Base-by-base conservation (phyloP, 2,888 invertebrate genomes). In the Chydorus sphaericus region DNA sequence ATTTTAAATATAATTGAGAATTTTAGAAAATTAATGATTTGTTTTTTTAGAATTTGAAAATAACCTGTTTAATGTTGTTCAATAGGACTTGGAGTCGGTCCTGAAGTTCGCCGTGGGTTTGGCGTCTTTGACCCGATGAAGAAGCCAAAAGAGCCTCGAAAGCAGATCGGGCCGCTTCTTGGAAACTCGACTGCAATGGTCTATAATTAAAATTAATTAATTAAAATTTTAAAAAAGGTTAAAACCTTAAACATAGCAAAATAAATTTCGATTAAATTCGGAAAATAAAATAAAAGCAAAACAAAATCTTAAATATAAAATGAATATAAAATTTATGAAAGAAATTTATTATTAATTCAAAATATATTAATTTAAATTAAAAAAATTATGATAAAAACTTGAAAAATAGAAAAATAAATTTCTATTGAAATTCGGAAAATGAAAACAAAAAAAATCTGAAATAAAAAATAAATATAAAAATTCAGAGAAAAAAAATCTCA, bases 101-200 rank as follows among this genome's bases (percentile, higher is more conserved):
- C 70, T 89, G 86, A 36, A 88, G 73, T 56, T 85, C 83, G 4
- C 82, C 80, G 68, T 87, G 86, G 1, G 83, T 83, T 68, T 86
- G 85, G 61, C 87, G 79, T 14, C 61, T 65, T 20, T 65, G 67
- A 61, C 85, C 72, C 65, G 80, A 81, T 10, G 80, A 77, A 66
- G 80, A 78, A 62, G 84, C 79, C n/a, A 85, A 73, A 18, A 82
- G 77, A 58, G 82, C 81, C 61, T 85, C 82, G 58, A 83, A 84
- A 37, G 85, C 73, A 60, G 81, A 79, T 63, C 85, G 82, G 7
- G 90, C 87, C 57, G 79, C 73, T 58, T 71, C 63, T 72, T 68
- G 67, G 60, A 70, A 73, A 61, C 68, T 66, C 55, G 63, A 62
- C 1, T 64, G 65, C 48, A 73, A 60, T 5, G 59, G 57, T 33